Evolutionary conservation across 2,113 vertebrate genomes (phyloP), one percentile per base, ranked within the genome.

Genomic region (Embiotoca jacksoni): DNA sequence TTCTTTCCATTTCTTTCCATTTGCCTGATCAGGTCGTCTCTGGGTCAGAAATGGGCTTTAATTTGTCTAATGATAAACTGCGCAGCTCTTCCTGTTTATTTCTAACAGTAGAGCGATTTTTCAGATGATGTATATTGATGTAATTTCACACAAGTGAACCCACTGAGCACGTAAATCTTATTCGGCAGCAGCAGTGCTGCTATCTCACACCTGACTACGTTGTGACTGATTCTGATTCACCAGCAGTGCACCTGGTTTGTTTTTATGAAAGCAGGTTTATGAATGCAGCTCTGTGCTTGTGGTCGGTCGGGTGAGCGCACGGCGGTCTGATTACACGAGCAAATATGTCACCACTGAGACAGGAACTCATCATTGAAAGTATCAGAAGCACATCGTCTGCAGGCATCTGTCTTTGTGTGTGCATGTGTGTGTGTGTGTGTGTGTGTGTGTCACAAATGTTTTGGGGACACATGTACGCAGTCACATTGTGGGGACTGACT

Each of bases 181-280:
- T 23, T 37, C 1, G 37, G n/a, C 14, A 52, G 16, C 11, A 4
- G 4, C 23, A n/a, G 37, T 11, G 2, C 35, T 7, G 70, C 55
- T 5, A 2, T 30, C 37, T 71, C 52, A 80, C 80, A 87, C 80
- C 80, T 87, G 84, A 72, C 69, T 56, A 32, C 6, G 32, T 23
- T 23, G 23, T 23, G 23, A 23, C 52, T 37, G 66, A 49, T 61
- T 57, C 44, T 89, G 85, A 89, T 72, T 89, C 85, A 88, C 62
- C 9, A 1, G n/a, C 6, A n/a, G 44, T 44, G 72, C 85, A 88
- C 88, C 88, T 85, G 88, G 81, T 75, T 73, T 39, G 71, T 64
- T 72, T 81, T 79, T 75, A 49, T 79, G 58, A 69, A 79, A 56
- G 55, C 63, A 70, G 55, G 69, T 72, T 74, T 65, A 60, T 81